A percentile compares a stretch with the other conserved stretches of the same genome.
Conservation (phyloP, 2,888 invertebrate genomes). For the Himalopsyche japonica region DNA sequence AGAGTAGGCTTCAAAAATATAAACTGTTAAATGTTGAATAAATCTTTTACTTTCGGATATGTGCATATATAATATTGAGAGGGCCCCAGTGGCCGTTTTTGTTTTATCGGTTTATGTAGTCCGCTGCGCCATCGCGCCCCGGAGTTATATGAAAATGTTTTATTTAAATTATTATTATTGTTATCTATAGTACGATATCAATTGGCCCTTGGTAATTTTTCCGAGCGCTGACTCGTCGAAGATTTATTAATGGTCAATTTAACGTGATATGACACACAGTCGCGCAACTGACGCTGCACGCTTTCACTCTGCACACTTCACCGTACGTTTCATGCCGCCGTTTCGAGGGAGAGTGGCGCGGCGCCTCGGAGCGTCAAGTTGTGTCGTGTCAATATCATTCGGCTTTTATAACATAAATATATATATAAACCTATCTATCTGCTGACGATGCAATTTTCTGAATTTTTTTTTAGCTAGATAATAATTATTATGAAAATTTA, state of each 20-base stretch:
- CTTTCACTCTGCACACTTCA: slow-evolving; percentile 22
- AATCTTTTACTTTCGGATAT: neutral
- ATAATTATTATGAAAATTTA: slow-evolving; percentile 30
- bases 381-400: slow-evolving; percentile 30
- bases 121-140: neutral
- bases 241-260: slow-evolving; percentile 41
- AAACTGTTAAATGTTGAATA: slow-evolving; percentile 11
- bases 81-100: neutral
- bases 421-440: neutral
- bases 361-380: slow-evolving; percentile 9
- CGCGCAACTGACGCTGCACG: slow-evolving; percentile 9
- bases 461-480: slow-evolving; percentile 29
- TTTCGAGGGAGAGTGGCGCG: neutral
- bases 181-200: slow-evolving; percentile 1
- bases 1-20: neutral
- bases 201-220: slow-evolving; percentile 41
- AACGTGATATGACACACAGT: slow-evolving; percentile 20
- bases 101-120: neutral
- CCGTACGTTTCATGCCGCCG: neutral
- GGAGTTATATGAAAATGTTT: neutral
- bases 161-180: neutral
- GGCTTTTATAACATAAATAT: slow-evolving; percentile 15
- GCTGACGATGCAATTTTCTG: slow-evolving; percentile 34
- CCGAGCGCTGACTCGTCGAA: slow-evolving; percentile 23
- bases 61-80: neutral